phyloP scores from a whole-genome alignment of 2,797 vertebrate species.

The Clarias pachynema region DNA sequence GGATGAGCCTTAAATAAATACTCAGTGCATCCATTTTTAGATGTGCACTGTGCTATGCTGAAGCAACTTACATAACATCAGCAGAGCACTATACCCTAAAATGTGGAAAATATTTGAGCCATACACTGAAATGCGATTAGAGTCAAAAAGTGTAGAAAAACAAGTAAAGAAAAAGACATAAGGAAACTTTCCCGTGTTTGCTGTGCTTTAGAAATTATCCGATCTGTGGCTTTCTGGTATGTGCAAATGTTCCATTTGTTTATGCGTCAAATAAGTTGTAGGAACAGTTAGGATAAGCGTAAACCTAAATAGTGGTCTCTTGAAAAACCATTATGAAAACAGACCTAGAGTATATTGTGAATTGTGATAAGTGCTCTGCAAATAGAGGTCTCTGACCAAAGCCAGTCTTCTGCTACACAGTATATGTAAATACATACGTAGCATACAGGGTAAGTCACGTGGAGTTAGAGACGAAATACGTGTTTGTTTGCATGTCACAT shows the following conservation, averaged over 20 bases:
- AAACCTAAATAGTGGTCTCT: constrained; percentile 48
- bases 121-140: constrained; percentile 47
- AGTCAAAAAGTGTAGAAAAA: background rate
- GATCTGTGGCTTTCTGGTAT: constrained; percentile 42
- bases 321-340: constrained; percentile 40
- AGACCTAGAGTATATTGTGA: constrained; percentile 7
- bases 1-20: constrained; percentile 25
- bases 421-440: background rate
- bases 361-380: constrained; percentile 8
- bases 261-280: constrained; percentile 48
- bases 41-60: constrained; percentile 53
- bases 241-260: constrained; percentile 61
- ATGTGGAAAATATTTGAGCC: constrained; percentile 55
- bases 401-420: background rate
- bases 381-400: constrained; percentile 5
- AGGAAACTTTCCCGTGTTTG: constrained; percentile 26
- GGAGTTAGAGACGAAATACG: background rate
- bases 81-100: background rate
- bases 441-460: background rate
- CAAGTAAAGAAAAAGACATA: constrained; percentile 33
- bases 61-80: constrained; percentile 1
- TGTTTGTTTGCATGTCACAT: background rate
- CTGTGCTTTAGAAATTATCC: constrained; percentile 44
- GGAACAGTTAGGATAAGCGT: constrained; percentile 36
- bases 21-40: constrained; percentile 49